Percentiles rank a stretch among this genome's conserved stretches.
These are phyloP conservation scores for Ailuropoda melanoleuca DNA, from an alignment of 2,113 vertebrate genomes.

Conservation along the genomic window DNA sequence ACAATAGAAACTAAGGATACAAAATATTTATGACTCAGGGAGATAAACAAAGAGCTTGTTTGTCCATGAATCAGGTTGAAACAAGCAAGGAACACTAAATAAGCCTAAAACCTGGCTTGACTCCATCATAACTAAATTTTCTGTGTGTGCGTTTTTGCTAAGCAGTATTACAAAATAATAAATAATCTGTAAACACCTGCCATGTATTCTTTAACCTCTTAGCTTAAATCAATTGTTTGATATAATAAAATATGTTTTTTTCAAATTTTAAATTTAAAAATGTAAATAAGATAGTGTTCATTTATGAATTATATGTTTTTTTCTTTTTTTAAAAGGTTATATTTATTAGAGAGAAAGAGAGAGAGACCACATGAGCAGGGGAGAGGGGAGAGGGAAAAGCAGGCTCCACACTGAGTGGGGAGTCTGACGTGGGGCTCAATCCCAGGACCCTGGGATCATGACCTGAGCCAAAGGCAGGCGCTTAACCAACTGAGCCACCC, in stretches of 20 bases:
- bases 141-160: neutral
- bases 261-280: neutral
- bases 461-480: neutral
- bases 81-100: neutral
- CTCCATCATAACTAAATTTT: neutral
- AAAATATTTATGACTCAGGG: neutral
- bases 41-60: neutral
- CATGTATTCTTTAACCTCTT: neutral
- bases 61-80: neutral
- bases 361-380: neutral
- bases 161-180: neutral
- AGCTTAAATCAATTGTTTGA: neutral
- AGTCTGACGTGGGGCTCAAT: neutral
- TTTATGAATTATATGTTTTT: neutral
- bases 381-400: neutral
- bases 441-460: neutral
- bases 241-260: neutral
- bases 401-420: neutral
- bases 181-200: neutral
- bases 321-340: neutral
- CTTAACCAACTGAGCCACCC: neutral
- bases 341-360: neutral
- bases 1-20: neutral
- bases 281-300: neutral
- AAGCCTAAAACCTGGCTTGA: neutral